Evolutionary conservation across 2,888 invertebrate genomes (phyloP).

Genomic region (Anthophora plumipes): DNA sequence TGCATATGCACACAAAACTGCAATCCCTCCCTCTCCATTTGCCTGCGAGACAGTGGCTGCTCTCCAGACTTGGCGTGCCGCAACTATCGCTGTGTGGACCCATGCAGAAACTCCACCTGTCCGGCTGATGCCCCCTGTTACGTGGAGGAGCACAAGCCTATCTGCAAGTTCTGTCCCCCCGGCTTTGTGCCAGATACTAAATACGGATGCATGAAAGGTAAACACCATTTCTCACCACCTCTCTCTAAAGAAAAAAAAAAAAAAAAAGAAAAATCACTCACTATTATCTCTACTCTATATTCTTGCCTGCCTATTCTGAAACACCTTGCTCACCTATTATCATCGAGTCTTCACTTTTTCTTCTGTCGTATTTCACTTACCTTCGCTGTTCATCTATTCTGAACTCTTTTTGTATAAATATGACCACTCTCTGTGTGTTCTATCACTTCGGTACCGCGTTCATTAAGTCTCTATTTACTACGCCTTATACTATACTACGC

Average conservation of each 20-base stretch:
- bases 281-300: constrained; percentile 18
- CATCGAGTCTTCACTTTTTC: no score
- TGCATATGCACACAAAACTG: constrained; percentile 96
- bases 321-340: no score
- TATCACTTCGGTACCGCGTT: constrained; percentile 3
- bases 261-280: no score
- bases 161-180: constrained; percentile 97
- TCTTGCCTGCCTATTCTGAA: no score
- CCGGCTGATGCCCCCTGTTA: constrained; percentile 94
- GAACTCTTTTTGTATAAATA: no score
- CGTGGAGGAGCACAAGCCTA: constrained; percentile 97
- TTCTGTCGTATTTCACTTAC: no score
- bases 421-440: not conserved
- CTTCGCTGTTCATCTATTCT: no score
- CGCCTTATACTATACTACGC: constrained; percentile 38
- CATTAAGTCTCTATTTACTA: constrained; percentile 26
- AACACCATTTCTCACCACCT: constrained; percentile 85
- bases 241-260: constrained; percentile 42
- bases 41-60: constrained; percentile 95
- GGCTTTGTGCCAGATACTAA: constrained; percentile 96
- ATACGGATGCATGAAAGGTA: constrained; percentile 98
- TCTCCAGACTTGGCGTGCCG: constrained; percentile 93
- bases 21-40: constrained; percentile 93
- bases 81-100: constrained; percentile 95
- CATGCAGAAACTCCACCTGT: constrained; percentile 94